These are phyloP conservation scores for Halyomorpha halys DNA, from an alignment of 1,140 invertebrate genomes.

Conservation along the genomic window DNA sequence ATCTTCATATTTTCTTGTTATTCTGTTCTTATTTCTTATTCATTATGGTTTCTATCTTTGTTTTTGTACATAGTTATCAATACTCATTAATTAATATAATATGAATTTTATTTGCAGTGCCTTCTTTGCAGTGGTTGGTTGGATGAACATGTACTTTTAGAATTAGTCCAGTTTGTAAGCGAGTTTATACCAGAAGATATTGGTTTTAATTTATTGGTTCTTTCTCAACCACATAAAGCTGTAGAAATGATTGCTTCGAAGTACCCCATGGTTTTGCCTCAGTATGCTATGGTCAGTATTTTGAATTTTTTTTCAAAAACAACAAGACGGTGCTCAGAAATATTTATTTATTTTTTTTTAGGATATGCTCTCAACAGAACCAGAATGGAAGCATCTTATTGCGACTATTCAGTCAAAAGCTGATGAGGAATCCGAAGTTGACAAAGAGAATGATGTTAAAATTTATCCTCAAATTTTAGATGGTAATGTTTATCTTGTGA, in stretches of 20 bases:
- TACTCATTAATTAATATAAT: background rate
- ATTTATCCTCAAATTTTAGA: slow-evolving; percentile 22
- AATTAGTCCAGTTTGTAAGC: slow-evolving; percentile 32
- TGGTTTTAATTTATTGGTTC: slow-evolving; percentile 32
- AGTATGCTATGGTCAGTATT: slow-evolving; percentile 44
- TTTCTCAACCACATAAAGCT: slow-evolving; percentile 28
- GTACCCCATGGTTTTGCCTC: slow-evolving; percentile 45
- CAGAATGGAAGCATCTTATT: slow-evolving; percentile 26
- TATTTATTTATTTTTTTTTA: slow-evolving; percentile 8
- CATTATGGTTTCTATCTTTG: too few species aligned
- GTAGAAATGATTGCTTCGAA: slow-evolving; percentile 39
- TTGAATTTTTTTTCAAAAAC: background rate
- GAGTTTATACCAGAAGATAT: slow-evolving; percentile 29
- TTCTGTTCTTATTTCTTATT: too few species aligned
- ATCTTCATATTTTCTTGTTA: too few species aligned
- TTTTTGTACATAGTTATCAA: background rate
- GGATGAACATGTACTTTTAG: slow-evolving; percentile 28
- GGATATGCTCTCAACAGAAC: slow-evolving; percentile 27
- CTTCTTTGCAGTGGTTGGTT: slow-evolving; percentile 31
- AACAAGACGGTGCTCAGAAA: background rate
- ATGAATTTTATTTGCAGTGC: slow-evolving; percentile 29
- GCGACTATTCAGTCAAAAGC: slow-evolving; percentile 22
- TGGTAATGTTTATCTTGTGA: slow-evolving; percentile 17
- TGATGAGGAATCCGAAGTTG: slow-evolving; percentile 24
- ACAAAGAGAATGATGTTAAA: slow-evolving; percentile 21